Base-by-base conservation (phyloP, 1,140 invertebrate species). In the Neuroterus valhalla region DNA sequence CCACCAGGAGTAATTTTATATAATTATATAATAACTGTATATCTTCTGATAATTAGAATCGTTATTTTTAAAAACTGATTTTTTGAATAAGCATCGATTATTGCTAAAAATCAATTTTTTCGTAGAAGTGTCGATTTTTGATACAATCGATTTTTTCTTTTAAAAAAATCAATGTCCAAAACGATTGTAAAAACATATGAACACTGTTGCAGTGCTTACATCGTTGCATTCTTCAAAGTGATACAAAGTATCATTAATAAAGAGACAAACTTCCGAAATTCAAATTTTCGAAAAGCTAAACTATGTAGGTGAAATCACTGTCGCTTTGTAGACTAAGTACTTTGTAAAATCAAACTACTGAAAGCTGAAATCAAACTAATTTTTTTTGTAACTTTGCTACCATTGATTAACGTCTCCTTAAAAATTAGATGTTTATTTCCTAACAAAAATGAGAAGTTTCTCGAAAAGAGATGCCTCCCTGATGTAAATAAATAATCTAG, bases 241-340 rank as follows among this genome's bases (percentile, higher is more conserved):
- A 62, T 62, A 62, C 55, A 62, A 62, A 62, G 55, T 26, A 62
- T 62, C 55, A 26, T 15, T 62, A 62, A 23, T n/a, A 52, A 26
- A 31, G 14, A 14, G 15, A 38, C 15, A 62, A 62, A 62, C 14
- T 6, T 31, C 8, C 3, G 14, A 31, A 12, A 2, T 21, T 55
- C 31, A n/a, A 2, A n/a, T 62, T 62, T 62, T 38, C 52, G n/a
- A 17, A 31, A 62, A 62, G 6, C 31, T 62, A 11, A 26, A 23
- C 31, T 38, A 38, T 38, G 31, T 38, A 23, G 11, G 10, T 21
- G 31, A 62, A 62, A 62, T 62, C 23, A 62, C 31, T 26, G 55
- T 38, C 23, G n/a, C 55, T 62, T 62, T 62, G 55, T 62, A 62
- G 21, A 15, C 55, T 62, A 62, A 62, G 55, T 62, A 62, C 55